Evolutionary conservation across 1,140 invertebrate species (phyloP), one percentile per base, ranked within the genome.

Genomic region (Drosophila lini): DNA sequence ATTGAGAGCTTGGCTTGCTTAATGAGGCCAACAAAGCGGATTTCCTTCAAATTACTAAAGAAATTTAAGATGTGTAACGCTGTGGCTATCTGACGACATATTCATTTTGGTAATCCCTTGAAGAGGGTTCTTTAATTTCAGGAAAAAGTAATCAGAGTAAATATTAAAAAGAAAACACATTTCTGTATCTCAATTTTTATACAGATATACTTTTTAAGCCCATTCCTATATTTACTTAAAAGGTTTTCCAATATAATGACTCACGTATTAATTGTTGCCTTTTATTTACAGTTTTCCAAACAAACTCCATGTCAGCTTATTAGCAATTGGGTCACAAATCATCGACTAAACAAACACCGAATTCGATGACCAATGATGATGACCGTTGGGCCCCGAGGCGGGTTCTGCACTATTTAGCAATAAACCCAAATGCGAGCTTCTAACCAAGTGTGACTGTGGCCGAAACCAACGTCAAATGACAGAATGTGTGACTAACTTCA

Each of bases 401-500:
- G 48, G 64, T 74, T 86, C 58, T 52, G 74, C 57, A 78, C 63
- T 67, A 70, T 64, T 74, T 74, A 36, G 53, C 55, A 59, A 38
- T 32, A 10, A 47, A 38, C 25, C 6, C 10, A 41, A 75, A 22
- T n/a, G 13, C 5, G 9, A 40, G 67, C 40, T 50, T 36, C 42
- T 38, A 63, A 65, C 58, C 63, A 47, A 65, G 58, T 65, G 38
- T 75, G 63, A 80, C 71, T 62, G 44, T 62, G 60, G 44, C 47
- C 45, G 38, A 60, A 55, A 44, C 56, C 45, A 47, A 60, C 41
- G 19, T 48, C 52, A 68, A 59, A 65, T 40, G 62, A 67, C 61
- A 69, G 19, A 22, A 75, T 61, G 74, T 77, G 82, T 86, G 62
- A 74, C 81, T 81, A 81, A 80, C 80, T 56, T 63, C 69, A 64